phyloP scores from a whole-genome alignment of 2,797 vertebrate species.

The Cacajao melanocephalus region DNA sequence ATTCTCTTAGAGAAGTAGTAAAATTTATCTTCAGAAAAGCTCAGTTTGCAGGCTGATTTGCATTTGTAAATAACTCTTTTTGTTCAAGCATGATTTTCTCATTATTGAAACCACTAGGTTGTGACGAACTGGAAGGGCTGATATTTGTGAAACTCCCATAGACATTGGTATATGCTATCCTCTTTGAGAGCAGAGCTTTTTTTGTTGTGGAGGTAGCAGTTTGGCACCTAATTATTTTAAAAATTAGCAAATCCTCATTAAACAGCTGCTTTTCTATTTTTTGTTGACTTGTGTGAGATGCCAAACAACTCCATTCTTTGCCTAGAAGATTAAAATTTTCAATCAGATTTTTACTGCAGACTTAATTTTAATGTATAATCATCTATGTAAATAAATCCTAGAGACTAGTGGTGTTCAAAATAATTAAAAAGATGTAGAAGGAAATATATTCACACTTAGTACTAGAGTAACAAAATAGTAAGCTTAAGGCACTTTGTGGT shows the following conservation, averaged over 20 bases:
- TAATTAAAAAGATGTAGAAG: constrained; percentile 45
- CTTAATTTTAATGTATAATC: constrained; percentile 63
- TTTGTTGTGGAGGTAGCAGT: neutral
- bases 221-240: constrained; percentile 58
- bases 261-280: constrained; percentile 58
- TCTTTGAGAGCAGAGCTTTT: constrained; percentile 5
- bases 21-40: neutral
- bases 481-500: neutral
- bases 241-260: constrained; percentile 66
- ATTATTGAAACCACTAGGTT: constrained; percentile 50
- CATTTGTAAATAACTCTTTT: constrained; percentile 66
- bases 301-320: constrained; percentile 48
- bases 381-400: constrained; percentile 47
- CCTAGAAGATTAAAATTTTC: constrained; percentile 57
- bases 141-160: neutral
- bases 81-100: constrained; percentile 46
- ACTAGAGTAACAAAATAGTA: constrained; percentile 41
- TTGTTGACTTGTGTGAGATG: constrained; percentile 34
- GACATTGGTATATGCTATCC: neutral
- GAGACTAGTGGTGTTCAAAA: constrained; percentile 31
- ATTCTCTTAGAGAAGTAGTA: constrained; percentile 24
- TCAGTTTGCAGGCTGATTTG: constrained; percentile 54
- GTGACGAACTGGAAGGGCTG: neutral
- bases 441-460: constrained; percentile 11
- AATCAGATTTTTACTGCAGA: constrained; percentile 51